These are phyloP conservation scores for Serinus canaria DNA, from an alignment of 2,113 vertebrate species.

Conservation along the genomic window DNA sequence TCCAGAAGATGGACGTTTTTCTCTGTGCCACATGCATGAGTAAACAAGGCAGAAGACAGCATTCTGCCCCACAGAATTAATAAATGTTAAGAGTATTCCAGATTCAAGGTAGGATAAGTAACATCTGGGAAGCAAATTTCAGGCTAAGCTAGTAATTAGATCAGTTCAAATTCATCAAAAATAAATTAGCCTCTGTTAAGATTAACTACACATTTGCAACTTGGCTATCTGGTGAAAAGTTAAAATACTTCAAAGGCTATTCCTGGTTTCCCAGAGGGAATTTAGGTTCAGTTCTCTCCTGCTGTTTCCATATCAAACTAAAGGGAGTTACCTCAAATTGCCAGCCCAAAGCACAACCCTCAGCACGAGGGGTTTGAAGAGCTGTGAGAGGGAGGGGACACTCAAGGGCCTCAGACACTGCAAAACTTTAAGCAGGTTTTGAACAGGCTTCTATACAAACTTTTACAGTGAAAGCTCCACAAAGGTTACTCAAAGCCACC, in stretches of 20 bases:
- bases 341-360: background rate
- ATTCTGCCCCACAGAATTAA: background rate
- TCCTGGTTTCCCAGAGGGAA: background rate
- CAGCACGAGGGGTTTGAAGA: background rate
- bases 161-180: background rate
- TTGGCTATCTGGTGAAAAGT: background rate
- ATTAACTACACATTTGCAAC: conserved; percentile 17
- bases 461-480: background rate
- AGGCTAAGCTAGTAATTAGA: background rate
- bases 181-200: background rate
- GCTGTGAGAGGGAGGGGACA: background rate
- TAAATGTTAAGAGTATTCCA: background rate
- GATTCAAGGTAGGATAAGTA: background rate
- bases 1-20: background rate
- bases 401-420: background rate
- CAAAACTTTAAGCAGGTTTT: background rate
- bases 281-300: background rate
- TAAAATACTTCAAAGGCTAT: conserved; percentile 5
- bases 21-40: background rate
- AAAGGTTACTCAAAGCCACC: background rate
- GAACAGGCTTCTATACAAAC: background rate
- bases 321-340: background rate
- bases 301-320: background rate
- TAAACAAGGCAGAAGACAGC: background rate
- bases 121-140: background rate